Conservation (phyloP, 1,140 invertebrate species). For the Monomorium pharaonis region DNA sequence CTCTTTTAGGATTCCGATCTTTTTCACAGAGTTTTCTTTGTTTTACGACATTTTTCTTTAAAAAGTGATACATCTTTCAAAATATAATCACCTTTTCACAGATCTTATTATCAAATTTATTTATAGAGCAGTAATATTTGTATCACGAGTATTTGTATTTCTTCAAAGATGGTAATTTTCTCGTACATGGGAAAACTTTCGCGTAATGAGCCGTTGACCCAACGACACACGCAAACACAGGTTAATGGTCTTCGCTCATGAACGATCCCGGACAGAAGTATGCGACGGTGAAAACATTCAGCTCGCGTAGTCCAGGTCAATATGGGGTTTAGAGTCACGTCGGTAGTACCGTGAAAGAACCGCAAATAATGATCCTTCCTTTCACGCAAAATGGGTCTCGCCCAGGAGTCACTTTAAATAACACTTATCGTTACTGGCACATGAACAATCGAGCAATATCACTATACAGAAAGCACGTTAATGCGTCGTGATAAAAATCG, state of each 20-base stretch:
- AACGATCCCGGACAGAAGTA: slow-evolving; percentile 7
- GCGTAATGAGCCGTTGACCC: neutral
- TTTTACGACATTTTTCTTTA: neutral
- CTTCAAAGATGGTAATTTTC: neutral
- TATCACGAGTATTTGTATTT: neutral
- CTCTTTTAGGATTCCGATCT: slow-evolving; percentile 25
- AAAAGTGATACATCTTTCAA: neutral
- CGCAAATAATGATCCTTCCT: slow-evolving; percentile 55
- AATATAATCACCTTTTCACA: neutral
- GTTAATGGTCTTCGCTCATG: neutral
- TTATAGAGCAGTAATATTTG: neutral
- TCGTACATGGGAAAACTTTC: neutral
- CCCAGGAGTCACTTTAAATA: slow-evolving; percentile 48
- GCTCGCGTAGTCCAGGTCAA: slow-evolving; percentile 47
- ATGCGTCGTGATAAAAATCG: neutral
- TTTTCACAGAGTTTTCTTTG: too few species aligned
- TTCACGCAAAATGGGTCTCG: slow-evolving; percentile 54
- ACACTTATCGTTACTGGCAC: slow-evolving; percentile 43
- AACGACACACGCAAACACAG: neutral
- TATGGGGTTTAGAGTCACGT: slow-evolving; percentile 19
- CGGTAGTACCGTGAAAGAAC: slow-evolving; percentile 32
- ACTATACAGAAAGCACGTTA: neutral
- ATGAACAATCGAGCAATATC: slow-evolving; percentile 35
- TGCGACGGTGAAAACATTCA: neutral
- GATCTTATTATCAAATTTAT: too few species aligned